Percentiles rank a stretch among this genome's conserved stretches.
These are phyloP conservation scores for Brachionus sp. DNA, from an alignment of 1,140 invertebrate species.

Conservation along the genomic window DNA sequence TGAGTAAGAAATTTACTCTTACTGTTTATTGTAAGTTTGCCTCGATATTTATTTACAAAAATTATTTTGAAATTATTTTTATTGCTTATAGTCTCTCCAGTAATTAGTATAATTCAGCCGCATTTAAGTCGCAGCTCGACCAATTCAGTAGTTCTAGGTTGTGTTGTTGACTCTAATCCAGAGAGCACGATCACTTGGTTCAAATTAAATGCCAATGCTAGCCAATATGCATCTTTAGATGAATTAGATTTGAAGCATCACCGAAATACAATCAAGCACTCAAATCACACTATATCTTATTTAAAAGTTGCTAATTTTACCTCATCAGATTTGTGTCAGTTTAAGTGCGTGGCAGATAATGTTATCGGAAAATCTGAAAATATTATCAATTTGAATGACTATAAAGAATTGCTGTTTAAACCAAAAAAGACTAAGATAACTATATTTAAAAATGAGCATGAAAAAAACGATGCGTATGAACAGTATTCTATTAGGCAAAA, in stretches of 20 bases:
- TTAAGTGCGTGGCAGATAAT: conserved; percentile 31
- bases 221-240: neutral
- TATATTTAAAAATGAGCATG: neutral
- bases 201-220: neutral
- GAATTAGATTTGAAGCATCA: neutral
- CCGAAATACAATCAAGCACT: neutral
- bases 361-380: conserved; percentile 1
- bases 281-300: conserved; percentile 31
- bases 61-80: neutral
- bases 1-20: conserved; percentile 38
- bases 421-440: neutral
- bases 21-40: conserved; percentile 41
- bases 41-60: neutral
- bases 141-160: conserved; percentile 9
- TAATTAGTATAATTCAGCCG: conserved; percentile 26
- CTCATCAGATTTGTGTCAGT: neutral
- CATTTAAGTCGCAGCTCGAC: neutral
- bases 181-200: conserved; percentile 8
- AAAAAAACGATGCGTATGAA: neutral
- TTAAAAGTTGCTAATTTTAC: conserved; percentile 30
- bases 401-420: neutral
- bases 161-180: conserved; percentile 32
- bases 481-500: neutral
- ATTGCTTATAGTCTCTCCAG: neutral
- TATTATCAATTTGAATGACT: neutral